phyloP scores from a whole-genome alignment of 2,113 vertebrate species.

The Colossoma macropomum region DNA sequence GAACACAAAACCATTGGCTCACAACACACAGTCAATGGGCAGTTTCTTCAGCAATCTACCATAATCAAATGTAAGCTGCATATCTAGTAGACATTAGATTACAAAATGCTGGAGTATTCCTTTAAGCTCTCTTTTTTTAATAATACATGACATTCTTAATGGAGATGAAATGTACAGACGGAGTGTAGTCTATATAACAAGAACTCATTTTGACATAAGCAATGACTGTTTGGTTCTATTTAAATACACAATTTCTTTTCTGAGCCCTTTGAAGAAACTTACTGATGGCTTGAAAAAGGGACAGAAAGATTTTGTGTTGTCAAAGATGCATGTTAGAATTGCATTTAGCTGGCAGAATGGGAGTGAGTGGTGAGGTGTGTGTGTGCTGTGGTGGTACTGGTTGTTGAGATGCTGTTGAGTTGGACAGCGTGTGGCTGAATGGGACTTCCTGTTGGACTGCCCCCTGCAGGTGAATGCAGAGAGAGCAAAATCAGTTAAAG shows the following conservation, averaged over 20 bases:
- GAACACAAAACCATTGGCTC: too few relatives aligned
- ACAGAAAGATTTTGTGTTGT: neutral
- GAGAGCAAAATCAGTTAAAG: constrained; percentile 68
- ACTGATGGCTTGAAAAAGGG: neutral
- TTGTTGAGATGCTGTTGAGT: constrained; percentile 95
- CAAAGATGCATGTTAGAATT: neutral
- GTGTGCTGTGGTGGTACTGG: constrained; percentile 80
- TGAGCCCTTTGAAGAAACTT: neutral
- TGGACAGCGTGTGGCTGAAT: constrained; percentile 90
- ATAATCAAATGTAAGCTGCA: neutral
- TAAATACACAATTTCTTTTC: neutral
- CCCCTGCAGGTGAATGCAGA: constrained; percentile 85
- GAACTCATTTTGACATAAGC: neutral
- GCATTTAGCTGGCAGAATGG: constrained; percentile 19
- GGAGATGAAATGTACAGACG: neutral
- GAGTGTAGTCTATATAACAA: neutral
- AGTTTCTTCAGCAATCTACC: neutral
- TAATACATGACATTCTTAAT: neutral
- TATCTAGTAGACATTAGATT: neutral
- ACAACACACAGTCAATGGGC: too few relatives aligned
- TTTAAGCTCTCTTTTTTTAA: neutral
- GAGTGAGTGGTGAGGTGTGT: constrained; percentile 82
- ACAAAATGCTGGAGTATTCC: neutral
- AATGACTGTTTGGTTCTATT: neutral
- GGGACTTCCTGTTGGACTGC: constrained; percentile 88